Evolutionary conservation across 2,888 invertebrate genomes (phyloP).

Genomic region (Norana najaformis): DNA sequence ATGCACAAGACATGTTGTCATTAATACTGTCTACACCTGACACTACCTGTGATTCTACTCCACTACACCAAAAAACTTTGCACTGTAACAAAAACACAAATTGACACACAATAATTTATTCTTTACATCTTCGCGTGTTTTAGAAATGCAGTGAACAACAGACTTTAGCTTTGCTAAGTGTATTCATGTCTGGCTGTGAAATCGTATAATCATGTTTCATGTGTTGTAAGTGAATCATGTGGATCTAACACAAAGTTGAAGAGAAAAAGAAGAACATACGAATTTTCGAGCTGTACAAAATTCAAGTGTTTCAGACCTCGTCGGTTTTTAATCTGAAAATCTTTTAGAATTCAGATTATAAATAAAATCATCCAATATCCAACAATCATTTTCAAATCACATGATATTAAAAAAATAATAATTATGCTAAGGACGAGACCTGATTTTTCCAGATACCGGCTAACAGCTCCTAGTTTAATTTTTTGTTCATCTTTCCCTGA

Average conservation of each 20-base stretch:
- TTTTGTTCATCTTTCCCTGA: no score
- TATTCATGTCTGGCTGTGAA: not conserved
- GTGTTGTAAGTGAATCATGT: not conserved
- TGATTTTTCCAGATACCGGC: no score
- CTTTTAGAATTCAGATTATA: not conserved
- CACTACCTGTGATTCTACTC: not conserved
- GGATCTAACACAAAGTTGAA: not conserved
- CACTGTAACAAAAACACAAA: not conserved
- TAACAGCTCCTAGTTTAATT: no score
- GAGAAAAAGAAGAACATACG: not conserved
- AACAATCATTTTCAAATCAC: no score
- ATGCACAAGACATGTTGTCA: no score
- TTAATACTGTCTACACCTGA: not conserved
- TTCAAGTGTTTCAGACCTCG: constrained; percentile 23
- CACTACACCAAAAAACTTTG: not conserved
- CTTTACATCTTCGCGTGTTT: not conserved
- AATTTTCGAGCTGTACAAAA: constrained; percentile 14
- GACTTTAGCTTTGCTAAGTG: not conserved
- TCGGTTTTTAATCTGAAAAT: not conserved
- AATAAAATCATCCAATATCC: not conserved
- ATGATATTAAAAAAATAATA: not conserved
- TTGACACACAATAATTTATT: not conserved
- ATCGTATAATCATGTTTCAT: not conserved
- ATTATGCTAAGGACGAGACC: no score
- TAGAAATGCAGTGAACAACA: not conserved